Evolutionary conservation across 2,797 vertebrate species (phyloP).

Genomic region (Helicolenus hilgendorfi): DNA sequence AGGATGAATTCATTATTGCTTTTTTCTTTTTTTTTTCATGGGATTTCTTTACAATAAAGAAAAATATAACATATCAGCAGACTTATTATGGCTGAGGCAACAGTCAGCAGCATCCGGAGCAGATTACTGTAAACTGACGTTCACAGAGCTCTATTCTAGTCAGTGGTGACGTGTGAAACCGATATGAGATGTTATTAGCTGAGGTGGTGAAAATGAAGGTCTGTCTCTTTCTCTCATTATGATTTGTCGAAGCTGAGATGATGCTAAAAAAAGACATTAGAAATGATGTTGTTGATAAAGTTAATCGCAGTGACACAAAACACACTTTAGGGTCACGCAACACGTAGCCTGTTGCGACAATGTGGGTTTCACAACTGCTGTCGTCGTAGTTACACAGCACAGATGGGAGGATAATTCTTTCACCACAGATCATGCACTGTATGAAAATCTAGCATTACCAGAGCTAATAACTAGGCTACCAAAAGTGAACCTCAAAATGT

Average conservation of each 20-base stretch:
- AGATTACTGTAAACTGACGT: not conserved
- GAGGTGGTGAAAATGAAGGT: constrained; percentile 10
- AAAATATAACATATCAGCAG: not conserved
- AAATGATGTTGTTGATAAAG: not conserved
- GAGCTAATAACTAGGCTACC: not conserved
- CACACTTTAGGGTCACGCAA: not conserved
- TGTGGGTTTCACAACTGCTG: constrained; percentile 39
- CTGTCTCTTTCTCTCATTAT: not conserved
- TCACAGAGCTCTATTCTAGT: constrained; percentile 24
- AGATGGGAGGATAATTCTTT: constrained; percentile 2
- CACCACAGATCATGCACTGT: not conserved
- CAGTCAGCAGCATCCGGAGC: not conserved
- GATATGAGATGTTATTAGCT: not conserved
- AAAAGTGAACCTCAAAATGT: constrained; percentile 3
- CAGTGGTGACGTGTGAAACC: not conserved
- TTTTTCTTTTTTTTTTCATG: not conserved
- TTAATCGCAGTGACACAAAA: not conserved
- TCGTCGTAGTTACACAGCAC: not conserved
- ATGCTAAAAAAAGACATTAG: not conserved
- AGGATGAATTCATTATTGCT: not conserved
- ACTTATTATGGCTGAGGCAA: not conserved
- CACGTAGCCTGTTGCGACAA: constrained; percentile 19
- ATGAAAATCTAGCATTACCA: not conserved
- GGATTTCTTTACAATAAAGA: not conserved
- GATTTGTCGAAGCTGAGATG: not conserved